phyloP scores from a whole-genome alignment of 2,113 vertebrate species.

The Prinia subflava region DNA sequence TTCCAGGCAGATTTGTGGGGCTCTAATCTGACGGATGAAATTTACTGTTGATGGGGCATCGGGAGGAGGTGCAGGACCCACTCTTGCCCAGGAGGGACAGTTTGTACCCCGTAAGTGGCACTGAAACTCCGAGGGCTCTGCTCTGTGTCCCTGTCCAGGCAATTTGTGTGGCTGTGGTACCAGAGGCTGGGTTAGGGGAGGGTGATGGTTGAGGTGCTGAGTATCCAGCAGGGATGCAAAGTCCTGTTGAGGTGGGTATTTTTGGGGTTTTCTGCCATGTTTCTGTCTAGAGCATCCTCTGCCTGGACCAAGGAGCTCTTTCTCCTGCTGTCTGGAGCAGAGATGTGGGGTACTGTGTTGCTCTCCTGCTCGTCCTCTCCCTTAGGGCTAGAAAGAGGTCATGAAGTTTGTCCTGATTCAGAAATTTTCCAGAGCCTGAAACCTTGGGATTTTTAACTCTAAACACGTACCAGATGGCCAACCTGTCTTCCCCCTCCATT shows the following conservation, averaged over 20 bases:
- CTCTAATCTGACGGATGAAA: background rate
- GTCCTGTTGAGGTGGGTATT: background rate
- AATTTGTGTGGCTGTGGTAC: background rate
- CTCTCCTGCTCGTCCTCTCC: background rate
- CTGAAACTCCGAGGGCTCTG: background rate
- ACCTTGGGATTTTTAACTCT: background rate
- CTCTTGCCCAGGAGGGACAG: background rate
- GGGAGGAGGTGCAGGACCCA: background rate
- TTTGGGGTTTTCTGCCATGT: background rate
- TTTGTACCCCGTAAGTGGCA: background rate
- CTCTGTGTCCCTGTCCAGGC: background rate
- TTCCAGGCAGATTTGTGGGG: background rate
- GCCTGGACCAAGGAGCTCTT: background rate
- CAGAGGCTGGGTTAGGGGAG: rapidly evolving
- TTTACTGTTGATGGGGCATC: background rate
- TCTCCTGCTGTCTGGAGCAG: background rate
- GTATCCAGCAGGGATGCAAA: background rate
- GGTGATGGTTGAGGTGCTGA: background rate
- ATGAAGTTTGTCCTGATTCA: background rate
- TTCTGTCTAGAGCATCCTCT: background rate
- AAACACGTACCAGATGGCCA: background rate
- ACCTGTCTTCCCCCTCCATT: rapidly evolving
- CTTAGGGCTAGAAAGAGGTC: background rate
- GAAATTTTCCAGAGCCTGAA: background rate
- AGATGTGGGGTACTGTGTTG: background rate